These are phyloP conservation scores for Anomalospiza imberbis DNA, from an alignment of 2,797 vertebrate species.

Conservation along the genomic window DNA sequence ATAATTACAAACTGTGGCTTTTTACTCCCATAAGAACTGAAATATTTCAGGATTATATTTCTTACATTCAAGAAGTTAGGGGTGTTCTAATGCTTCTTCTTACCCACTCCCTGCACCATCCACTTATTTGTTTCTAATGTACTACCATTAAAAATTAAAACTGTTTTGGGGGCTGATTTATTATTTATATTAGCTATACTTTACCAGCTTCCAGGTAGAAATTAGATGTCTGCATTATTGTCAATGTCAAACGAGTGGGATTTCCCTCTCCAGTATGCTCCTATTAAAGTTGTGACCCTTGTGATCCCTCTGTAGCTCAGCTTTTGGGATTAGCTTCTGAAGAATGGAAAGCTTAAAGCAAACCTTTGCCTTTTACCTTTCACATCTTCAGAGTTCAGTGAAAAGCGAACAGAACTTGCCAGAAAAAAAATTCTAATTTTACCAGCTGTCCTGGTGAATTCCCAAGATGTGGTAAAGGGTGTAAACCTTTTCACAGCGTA, in stretches of 20 bases:
- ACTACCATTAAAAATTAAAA: background rate
- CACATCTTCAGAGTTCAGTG: background rate
- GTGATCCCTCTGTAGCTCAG: background rate
- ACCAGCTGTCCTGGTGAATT: background rate
- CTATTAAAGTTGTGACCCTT: background rate
- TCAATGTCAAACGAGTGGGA: background rate
- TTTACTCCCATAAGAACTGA: background rate
- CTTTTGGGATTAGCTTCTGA: background rate
- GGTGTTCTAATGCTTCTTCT: background rate
- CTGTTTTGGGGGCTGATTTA: fast-evolving
- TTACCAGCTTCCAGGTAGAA: background rate
- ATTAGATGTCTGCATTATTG: background rate
- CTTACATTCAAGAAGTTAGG: background rate
- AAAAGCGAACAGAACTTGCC: background rate
- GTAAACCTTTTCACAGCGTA: background rate
- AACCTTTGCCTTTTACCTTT: background rate
- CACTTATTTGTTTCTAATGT: background rate
- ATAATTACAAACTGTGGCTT: background rate
- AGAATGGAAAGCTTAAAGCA: background rate
- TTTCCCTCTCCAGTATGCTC: background rate
- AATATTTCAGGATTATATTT: background rate
- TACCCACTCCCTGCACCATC: fast-evolving
- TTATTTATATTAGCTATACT: background rate
- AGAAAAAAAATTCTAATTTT: background rate
- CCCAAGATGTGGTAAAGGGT: background rate